phyloP scores from a whole-genome alignment of 1,140 invertebrate genomes.

The Drosophila virilis region DNA sequence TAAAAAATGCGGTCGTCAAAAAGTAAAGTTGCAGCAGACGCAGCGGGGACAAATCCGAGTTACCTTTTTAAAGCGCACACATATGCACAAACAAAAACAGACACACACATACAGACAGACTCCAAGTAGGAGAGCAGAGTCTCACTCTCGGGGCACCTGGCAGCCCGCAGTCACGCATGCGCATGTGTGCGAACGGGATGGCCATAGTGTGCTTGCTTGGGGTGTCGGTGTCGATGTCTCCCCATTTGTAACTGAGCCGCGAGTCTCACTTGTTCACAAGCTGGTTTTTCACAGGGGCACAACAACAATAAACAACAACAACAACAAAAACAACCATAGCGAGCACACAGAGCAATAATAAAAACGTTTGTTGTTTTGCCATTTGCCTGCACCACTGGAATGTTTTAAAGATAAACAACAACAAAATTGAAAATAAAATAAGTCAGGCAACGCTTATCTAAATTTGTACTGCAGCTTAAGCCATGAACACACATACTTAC shows the following conservation, averaged over 20 bases:
- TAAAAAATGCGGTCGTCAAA: conserved; percentile 81
- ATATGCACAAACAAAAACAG: conserved; percentile 30
- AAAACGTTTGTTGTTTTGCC: conserved; percentile 69
- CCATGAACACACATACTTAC: conserved; percentile 16
- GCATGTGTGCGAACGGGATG: conserved; percentile 58
- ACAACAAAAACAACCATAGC: neutral
- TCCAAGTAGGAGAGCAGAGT: conserved; percentile 22
- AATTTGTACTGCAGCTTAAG: conserved; percentile 20
- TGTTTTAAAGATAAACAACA: conserved; percentile 47
- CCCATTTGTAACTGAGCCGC: conserved; percentile 52
- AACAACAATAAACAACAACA: conserved; percentile 19
- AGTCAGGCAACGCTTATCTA: conserved; percentile 46
- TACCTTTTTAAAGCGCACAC: conserved; percentile 67
- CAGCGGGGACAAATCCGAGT: conserved; percentile 61
- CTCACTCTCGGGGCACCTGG: conserved; percentile 32
- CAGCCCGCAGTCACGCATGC: conserved; percentile 60
- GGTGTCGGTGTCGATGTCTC: conserved; percentile 68
- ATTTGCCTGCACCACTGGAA: conserved; percentile 51
- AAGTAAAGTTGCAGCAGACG: conserved; percentile 70
- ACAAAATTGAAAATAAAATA: conserved; percentile 22
- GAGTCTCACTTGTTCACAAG: conserved; percentile 48
- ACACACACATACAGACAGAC: conserved; percentile 16
- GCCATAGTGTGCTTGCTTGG: conserved; percentile 49
- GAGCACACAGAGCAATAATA: conserved; percentile 35
- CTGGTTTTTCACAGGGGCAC: conserved; percentile 55